Base-by-base conservation (phyloP, 2,113 vertebrate species). In the Saimiri boliviensis region DNA sequence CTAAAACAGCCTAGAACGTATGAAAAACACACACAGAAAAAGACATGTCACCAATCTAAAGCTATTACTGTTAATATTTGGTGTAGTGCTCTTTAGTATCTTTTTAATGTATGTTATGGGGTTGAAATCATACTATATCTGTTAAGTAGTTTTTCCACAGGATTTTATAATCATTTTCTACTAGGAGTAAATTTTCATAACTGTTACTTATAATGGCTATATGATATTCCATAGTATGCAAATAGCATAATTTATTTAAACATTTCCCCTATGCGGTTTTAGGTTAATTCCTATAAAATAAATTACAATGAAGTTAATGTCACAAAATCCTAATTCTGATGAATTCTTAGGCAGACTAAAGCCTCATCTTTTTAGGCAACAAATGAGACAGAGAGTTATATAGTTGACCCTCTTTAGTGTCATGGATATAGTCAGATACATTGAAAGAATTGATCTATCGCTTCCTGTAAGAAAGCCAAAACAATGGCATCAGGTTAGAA, bases 211-310 rank as follows among this genome's bases (percentile, higher is more conserved):
- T 66, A 85, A 81, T 82, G 52, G 30, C 21, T 85, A 40, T 20
- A 63, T 71, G 63, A 45, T 95, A 91, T 54, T 97, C 52, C 47
- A n/a, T 14, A 49, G 20, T 63, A 49, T 83, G 11, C 42, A 79
- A 86, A 88, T 14, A 83, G 68, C 82, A 74, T 91, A 42, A 32
- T 74, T 87, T 96, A 96, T 87, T 89, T 88, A 91, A 96, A 85
- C 27, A 74, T 73, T 58, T 71, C 40, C 40, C 82, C 40, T 58
- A 25, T n/a, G 21, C 16, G 12, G 23, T 71, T 92, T 95, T 86
- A 89, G 32, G 81, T 85, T 90, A 94, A 94, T 86, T 7, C 5
- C 45, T 94, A 47, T 79, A 91, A 91, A 96, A 93, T 91, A 93
- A 85, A 74, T 70, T 47, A 47, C 52, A 79, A 54, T 56, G 90